Evolutionary conservation across 2,797 vertebrate species (phyloP), one percentile per base, ranked within the genome.

Genomic region (Capromys pilorides): DNA sequence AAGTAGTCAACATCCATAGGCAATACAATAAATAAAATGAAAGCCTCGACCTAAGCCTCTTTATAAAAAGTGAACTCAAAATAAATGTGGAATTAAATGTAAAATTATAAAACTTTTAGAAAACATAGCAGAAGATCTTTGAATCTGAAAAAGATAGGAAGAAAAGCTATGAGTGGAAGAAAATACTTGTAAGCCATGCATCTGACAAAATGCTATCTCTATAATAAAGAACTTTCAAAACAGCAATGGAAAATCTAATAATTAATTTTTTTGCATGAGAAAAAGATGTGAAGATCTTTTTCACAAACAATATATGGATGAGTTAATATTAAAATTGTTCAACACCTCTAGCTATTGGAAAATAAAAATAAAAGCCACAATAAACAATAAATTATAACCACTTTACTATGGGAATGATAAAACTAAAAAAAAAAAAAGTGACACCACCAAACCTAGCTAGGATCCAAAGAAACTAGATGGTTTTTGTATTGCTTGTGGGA

Each of bases 311-410:
- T 67, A 80, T 45, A 90, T 11, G 79, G n/a, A 73, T n/a, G 84
- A 91, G 75, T 77, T 83, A 96, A 39, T 61, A 87, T 93, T 78
- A 33, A 89, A 93, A 73, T 95, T 33, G 3, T 78, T 82, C 21
- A 81, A 24, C n/a, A 67, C 21, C 61, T 77, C 75, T 86, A 75
- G 51, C 73, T 39, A 26, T 59, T 82, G 51, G 28, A 83, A 86
- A 95, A 77, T 84, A 45, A n/a, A 94, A 88, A 91, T 86, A 84
- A 90, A 77, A 87, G 66, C 51, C 45, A 51, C 59, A 80, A 66
- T 64, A 62, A 88, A 66, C 62, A 71, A 57, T 77, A 45, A 45
- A 45, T 8, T 45, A 71, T 39, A 66, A 62, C 54, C 19, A 41
- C 51, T 33, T 39, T 91, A 24, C 24, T 91, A 49, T 71, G 49